Evolutionary conservation across 2,113 vertebrate species (phyloP), one percentile per base, ranked within the genome.

Genomic region (Cottus gobio): DNA sequence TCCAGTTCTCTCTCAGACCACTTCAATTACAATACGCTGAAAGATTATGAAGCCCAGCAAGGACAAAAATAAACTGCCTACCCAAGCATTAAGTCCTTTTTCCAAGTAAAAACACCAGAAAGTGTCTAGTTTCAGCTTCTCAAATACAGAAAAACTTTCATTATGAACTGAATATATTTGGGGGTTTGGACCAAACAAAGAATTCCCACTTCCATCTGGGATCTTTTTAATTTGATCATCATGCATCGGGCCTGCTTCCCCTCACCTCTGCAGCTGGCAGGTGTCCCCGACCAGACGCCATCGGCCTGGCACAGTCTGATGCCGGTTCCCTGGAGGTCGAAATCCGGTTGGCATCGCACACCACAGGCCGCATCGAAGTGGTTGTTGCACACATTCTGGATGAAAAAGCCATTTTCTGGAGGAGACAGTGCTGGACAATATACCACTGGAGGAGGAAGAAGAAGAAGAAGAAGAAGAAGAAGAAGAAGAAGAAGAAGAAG

Each of bases 351-450:
- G 85, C 98, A 99, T 11, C 96, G 95, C 58, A 99, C 95, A 16
- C 98, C 98, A 20, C 98, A 99, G 24, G 98, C 98, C 18, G 97
- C 96, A 6, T 99, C 96, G 60, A 96, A 99, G 85, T 97, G 95
- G 92, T 97, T 98, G 91, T 98, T 97, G 75, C 98, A 99, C 48
- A 95, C 91, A 57, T 98, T 98, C 85, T 99, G 97, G 89, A 99
- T 91, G 84, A 99, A 99, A 90, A 97, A 96, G 77, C 98, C 97
- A 46, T 98, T 96, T 93, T 96, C 95, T 79, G 98, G 98, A 20
- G 97, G 95, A 60, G 91, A 92, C 82, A 99, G 88, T 31, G 91
- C 85, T 74, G 96, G 95, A 74, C 98, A 99, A 86, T 94, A 93
- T 24, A 99, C 96, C 91, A 94, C 98, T 99, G 78, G 18, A 26